phyloP scores from a whole-genome alignment of 2,113 vertebrate species.

The Gymnorhina tibicen region DNA sequence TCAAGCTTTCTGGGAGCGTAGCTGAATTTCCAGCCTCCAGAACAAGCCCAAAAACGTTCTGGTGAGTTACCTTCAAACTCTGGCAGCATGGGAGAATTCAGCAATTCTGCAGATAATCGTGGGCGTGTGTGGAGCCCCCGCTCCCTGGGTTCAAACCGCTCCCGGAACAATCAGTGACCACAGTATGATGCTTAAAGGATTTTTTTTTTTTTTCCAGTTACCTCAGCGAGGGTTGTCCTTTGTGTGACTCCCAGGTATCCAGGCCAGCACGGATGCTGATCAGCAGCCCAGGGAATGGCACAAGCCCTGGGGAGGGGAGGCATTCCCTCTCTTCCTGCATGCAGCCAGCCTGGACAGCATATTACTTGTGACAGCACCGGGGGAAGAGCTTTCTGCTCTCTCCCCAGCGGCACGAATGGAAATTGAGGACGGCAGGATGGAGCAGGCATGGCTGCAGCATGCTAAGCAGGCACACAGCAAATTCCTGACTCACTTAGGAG shows the following conservation, averaged over 20 bases:
- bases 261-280: not conserved
- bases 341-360: not conserved
- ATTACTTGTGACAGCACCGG: not conserved
- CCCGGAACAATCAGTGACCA: not conserved
- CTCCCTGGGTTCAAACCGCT: not conserved
- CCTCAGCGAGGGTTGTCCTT: not conserved
- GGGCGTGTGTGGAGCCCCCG: not conserved
- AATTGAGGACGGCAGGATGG: not conserved
- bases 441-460: not conserved
- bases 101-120: not conserved
- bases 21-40: not conserved
- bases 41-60: not conserved
- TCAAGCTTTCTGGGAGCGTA: not conserved
- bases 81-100: not conserved
- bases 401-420: not conserved
- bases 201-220: not conserved
- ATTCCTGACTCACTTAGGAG: not conserved
- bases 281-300: not conserved
- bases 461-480: not conserved
- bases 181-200: not conserved
- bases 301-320: not conserved
- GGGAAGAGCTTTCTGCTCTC: not conserved
- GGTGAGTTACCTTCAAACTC: not conserved
- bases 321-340: not conserved
- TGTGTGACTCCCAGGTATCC: not conserved